A percentile compares a stretch with the other conserved stretches of the same genome.
Evolutionary conservation across 2,113 vertebrate genomes (phyloP).

Genomic region (Lamprotornis superbus): DNA sequence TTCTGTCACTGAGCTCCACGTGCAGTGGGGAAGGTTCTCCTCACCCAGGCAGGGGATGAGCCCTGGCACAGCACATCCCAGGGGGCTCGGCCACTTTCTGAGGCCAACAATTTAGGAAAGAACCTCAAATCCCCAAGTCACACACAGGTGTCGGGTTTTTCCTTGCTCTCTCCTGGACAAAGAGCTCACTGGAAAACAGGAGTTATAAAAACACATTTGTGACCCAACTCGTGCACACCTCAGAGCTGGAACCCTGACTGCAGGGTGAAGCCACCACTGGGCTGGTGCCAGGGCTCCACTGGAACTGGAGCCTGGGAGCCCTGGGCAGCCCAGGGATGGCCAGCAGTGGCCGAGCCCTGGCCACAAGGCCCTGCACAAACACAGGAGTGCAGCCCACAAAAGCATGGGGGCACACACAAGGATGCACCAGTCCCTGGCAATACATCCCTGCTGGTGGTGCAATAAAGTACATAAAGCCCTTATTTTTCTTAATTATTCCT

Average conservation of each 20-base stretch:
- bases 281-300: neutral
- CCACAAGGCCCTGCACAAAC: neutral
- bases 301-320: neutral
- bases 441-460: conserved; percentile 1
- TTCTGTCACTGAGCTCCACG: neutral
- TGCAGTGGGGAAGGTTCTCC: neutral
- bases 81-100: neutral
- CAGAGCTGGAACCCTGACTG: neutral
- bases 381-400: neutral
- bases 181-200: neutral
- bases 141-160: neutral
- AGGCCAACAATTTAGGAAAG: neutral
- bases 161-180: neutral
- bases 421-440: neutral
- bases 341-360: accelerated
- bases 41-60: neutral
- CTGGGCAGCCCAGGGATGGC: accelerated
- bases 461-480: conserved; percentile 39
- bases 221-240: accelerated
- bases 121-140: neutral
- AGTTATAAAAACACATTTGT: neutral
- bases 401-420: accelerated
- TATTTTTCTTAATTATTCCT: conserved; percentile 83
- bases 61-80: neutral
- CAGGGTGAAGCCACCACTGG: neutral